Conservation (phyloP, 2,888 invertebrate species). For the Clistopyga incitator region DNA sequence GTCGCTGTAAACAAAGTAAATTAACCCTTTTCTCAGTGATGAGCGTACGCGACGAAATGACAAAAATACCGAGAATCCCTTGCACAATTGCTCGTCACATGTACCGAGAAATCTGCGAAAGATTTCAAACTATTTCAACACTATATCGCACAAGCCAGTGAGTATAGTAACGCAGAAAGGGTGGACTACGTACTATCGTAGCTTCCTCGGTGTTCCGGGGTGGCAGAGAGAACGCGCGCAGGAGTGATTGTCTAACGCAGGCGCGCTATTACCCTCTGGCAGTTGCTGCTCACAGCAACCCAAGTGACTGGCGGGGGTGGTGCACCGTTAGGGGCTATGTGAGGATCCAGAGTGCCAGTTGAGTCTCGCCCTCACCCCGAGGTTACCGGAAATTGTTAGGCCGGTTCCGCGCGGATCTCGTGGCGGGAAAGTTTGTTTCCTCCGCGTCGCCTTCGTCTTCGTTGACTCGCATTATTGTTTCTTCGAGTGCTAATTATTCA, state of each 20-base stretch:
- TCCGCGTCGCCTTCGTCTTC: constrained; percentile 28
- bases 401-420: constrained; percentile 57
- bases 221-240: constrained; percentile 75
- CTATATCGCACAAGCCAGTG: not conserved
- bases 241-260: constrained; percentile 78
- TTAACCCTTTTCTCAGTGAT: no score
- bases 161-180: not conserved
- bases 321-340: constrained; percentile 75
- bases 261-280: constrained; percentile 74
- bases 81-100: not conserved
- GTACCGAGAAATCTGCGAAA: not conserved
- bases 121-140: constrained; percentile 15
- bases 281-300: constrained; percentile 68
- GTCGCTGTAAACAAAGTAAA: no score
- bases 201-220: constrained; percentile 46
- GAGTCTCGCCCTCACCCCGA: constrained; percentile 76
- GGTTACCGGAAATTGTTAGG: constrained; percentile 68
- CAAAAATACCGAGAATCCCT: no score
- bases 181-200: constrained; percentile 5
- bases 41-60: no score
- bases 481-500: not conserved
- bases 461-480: constrained; percentile 41
- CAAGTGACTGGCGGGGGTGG: constrained; percentile 75
- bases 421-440: constrained; percentile 67
- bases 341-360: constrained; percentile 79